These are phyloP conservation scores for Centroberyx gerrardi DNA, from an alignment of 2,797 vertebrate species.

Conservation along the genomic window DNA sequence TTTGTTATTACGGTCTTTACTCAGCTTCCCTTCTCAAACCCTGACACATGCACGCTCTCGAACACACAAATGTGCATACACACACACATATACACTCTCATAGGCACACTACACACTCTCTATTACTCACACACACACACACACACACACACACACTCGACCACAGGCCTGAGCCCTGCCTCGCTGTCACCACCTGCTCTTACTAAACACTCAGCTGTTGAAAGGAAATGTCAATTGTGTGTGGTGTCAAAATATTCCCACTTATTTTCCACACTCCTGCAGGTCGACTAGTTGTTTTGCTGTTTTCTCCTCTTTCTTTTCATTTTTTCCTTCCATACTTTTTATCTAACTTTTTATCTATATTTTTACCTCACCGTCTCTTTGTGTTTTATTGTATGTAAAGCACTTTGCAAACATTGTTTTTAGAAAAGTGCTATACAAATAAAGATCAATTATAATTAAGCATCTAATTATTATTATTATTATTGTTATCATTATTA, in stretches of 20 bases:
- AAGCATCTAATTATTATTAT: too few relatives aligned
- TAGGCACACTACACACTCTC: neutral
- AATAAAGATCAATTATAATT: too few relatives aligned
- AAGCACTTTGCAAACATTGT: too few relatives aligned
- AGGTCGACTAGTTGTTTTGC: too few relatives aligned
- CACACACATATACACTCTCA: neutral
- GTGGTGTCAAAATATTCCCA: neutral
- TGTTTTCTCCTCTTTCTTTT: too few relatives aligned
- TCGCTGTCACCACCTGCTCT: neutral
- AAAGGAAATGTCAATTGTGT: neutral
- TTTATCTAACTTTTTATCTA: too few relatives aligned
- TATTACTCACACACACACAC: neutral
- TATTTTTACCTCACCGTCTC: too few relatives aligned
- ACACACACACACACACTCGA: neutral
- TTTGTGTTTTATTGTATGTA: too few relatives aligned
- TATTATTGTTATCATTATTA: too few relatives aligned
- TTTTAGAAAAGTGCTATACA: too few relatives aligned
- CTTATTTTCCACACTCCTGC: neutral
- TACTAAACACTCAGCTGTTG: neutral
- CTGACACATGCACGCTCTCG: neutral
- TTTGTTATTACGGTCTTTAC: neutral
- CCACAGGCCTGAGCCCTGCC: neutral
- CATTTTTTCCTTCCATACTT: too few relatives aligned
- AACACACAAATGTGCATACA: neutral
- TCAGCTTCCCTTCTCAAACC: neutral